A percentile compares a stretch with the other conserved stretches of the same genome.
phyloP scores from a whole-genome alignment of 2,888 invertebrate species.

The Ptychoptera albimana region DNA sequence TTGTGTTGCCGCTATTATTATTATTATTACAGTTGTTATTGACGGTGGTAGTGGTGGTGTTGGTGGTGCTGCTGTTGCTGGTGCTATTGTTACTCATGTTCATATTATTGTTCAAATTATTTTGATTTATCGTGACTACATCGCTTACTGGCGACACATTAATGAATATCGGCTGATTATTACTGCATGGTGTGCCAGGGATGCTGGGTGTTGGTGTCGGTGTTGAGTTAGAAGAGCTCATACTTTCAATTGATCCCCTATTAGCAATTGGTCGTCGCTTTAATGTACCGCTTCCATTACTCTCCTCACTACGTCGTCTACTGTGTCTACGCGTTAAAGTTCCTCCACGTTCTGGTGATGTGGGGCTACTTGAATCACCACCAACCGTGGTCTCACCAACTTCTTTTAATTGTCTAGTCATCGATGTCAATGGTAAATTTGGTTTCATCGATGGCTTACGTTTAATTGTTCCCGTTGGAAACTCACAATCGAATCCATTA shows the following conservation, averaged over 20 bases:
- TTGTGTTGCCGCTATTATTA: constrained; percentile 4
- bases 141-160: constrained; percentile 11
- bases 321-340: constrained; percentile 39
- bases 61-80: not conserved
- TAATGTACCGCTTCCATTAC: constrained; percentile 29
- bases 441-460: constrained; percentile 87
- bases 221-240: constrained; percentile 24
- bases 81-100: not conserved
- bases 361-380: constrained; percentile 33
- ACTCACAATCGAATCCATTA: constrained; percentile 56
- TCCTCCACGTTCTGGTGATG: constrained; percentile 39
- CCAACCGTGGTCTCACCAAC: constrained; percentile 53
- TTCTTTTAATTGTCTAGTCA: constrained; percentile 78
- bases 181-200: constrained; percentile 20
- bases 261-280: constrained; percentile 23
- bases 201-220: constrained; percentile 29
- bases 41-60: not conserved
- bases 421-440: constrained; percentile 77
- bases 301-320: constrained; percentile 32
- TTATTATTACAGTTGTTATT: not conserved
- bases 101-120: too few species aligned
- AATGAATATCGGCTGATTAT: not conserved
- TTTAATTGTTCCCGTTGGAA: constrained; percentile 73
- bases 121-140: constrained; percentile 8
- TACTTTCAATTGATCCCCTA: constrained; percentile 24